Evolutionary conservation across 30 jellyfish, hydroid and myxozoan genomes (phyloP).

Genomic region (Cassiopea andromeda): DNA sequence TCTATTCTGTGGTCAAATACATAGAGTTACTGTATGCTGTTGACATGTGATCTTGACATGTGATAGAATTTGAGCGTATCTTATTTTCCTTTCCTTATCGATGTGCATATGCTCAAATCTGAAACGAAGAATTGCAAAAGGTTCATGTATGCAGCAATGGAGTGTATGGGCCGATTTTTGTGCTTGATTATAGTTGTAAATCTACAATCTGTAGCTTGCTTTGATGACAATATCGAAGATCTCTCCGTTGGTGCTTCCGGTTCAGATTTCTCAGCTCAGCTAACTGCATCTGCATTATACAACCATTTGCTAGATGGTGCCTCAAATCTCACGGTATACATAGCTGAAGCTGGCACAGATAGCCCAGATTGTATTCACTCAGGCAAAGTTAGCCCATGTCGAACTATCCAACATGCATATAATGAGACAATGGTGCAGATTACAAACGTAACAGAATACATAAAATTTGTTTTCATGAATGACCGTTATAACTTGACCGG

Average conservation of each 20-base stretch:
- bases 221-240: background rate
- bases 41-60: no score
- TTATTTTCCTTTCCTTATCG: no score
- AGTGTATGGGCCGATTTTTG: background rate
- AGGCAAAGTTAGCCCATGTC: slow-evolving; percentile 52
- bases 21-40: no score
- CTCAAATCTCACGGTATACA: background rate
- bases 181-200: background rate
- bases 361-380: slow-evolving; percentile 30
- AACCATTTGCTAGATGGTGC: background rate
- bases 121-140: background rate
- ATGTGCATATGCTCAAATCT: background rate
- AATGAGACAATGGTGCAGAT: background rate
- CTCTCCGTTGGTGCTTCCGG: background rate
- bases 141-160: background rate
- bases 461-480: slow-evolving; percentile 24
- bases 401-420: slow-evolving; percentile 69
- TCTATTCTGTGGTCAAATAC: no score
- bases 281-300: background rate
- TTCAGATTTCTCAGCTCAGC: background rate
- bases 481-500: slow-evolving; percentile 43
- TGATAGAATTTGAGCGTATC: no score
- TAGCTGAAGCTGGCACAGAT: slow-evolving; percentile 32
- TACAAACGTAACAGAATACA: slow-evolving; percentile 5
- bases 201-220: background rate